These are phyloP conservation scores for Lepidothrix coronata DNA, from an alignment of 2,113 vertebrate species.

Conservation along the genomic window DNA sequence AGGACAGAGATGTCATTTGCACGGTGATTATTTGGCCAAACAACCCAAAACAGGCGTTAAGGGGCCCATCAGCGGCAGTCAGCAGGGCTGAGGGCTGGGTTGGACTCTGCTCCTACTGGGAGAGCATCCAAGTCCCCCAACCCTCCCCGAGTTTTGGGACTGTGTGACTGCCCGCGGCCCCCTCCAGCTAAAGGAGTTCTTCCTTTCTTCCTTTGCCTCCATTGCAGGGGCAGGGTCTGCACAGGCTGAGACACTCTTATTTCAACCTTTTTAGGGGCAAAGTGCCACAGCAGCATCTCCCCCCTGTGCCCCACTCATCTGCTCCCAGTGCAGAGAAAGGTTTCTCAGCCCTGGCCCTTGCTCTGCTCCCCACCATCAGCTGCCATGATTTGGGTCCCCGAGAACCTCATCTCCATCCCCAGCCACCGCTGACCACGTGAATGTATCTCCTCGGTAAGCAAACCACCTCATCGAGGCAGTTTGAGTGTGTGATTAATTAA, in stretches of 20 bases:
- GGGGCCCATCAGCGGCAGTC: accelerated
- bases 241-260: neutral
- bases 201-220: neutral
- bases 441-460: neutral
- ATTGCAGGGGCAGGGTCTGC: neutral
- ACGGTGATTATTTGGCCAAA: neutral
- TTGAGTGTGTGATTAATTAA: slow-evolving; percentile 42
- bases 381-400: neutral
- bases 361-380: neutral
- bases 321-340: neutral
- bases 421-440: neutral
- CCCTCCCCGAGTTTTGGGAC: neutral
- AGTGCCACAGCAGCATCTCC: neutral
- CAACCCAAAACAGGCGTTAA: neutral
- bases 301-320: neutral
- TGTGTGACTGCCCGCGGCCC: accelerated
- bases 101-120: neutral
- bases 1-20: neutral
- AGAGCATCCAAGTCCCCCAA: neutral
- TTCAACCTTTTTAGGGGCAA: neutral
- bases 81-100: neutral
- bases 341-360: neutral
- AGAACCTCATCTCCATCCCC: neutral
- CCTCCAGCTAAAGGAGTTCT: neutral
- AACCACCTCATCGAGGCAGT: neutral